Evolutionary conservation across 35 echinoderm and acorn worm species (phyloP).

Genomic region (Diadema setosum): DNA sequence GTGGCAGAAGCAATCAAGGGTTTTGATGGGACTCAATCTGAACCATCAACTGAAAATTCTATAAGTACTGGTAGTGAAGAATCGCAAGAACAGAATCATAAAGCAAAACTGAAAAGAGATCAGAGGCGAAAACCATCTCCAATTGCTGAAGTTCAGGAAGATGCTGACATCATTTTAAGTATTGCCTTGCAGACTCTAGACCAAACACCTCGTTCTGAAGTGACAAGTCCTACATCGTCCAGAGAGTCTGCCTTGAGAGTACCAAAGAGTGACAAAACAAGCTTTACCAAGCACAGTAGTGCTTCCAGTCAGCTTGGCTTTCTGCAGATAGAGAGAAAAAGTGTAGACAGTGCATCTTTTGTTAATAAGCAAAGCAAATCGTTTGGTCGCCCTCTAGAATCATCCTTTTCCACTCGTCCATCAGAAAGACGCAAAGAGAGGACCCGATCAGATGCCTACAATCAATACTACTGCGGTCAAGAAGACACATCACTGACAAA

Average conservation of each 20-base stretch:
- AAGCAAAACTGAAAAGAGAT: neutral
- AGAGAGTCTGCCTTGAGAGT: neutral
- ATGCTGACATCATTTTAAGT: neutral
- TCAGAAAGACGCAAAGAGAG: neutral
- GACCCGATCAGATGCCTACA: neutral
- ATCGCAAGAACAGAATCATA: neutral
- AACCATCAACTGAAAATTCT: too few species aligned
- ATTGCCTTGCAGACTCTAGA: neutral
- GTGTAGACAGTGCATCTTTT: neutral
- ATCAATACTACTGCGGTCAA: neutral
- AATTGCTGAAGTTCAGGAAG: neutral
- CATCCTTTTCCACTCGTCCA: neutral
- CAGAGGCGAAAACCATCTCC: neutral
- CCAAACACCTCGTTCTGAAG: neutral
- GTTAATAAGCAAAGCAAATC: neutral
- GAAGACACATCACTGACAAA: neutral
- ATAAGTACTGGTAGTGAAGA: neutral
- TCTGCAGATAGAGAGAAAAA: neutral
- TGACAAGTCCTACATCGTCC: neutral
- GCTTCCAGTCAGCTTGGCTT: neutral
- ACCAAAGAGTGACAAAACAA: neutral
- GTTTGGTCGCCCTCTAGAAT: neutral
- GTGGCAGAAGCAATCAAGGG: neutral
- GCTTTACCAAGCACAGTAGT: neutral
- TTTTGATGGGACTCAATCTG: neutral